Base-by-base conservation (phyloP, 2,888 invertebrate genomes). In the Thalpophila matura region DNA sequence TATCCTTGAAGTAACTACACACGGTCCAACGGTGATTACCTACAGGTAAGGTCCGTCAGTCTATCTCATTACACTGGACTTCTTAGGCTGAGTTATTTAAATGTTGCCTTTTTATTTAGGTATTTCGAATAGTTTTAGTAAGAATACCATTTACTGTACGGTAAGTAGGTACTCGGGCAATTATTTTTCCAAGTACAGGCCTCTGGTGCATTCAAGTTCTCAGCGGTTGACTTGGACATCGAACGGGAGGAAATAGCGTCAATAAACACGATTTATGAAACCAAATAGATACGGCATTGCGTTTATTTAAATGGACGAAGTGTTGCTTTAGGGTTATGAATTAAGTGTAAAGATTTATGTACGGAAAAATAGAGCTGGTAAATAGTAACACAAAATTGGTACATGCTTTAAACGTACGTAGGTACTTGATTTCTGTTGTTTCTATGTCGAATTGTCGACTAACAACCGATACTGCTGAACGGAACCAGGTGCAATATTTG, bases 101-200 rank as follows among this genome's bases (percentile, higher is more conserved):
- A 77, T 73, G 70, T 43, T 49, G 51, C 50, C 63, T 74, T 80
- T 81, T 78, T 79, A 74, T 79, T 79, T 63, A 69, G 77, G 79
- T 77, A 79, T 80, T 77, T 77, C 73, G 69, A 79, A 80, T 77
- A 77, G 79, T 74, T 76, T 75, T 76, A 79, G 78, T 74, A 70
- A 77, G 69, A 77, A 77, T 80, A 77, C 74, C 76, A 79, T 82
- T 81, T 79, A 81, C 76, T 80, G 76, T 83, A 79, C 77, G 67
- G 74, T 81, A 78, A 80, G 78, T 81, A 78, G 80, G 78, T 79
- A 72, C 67, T 72, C 74, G 75, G 68, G 81, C 87, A 88, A 88
- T 88, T 88, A 88, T 86, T 87, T 86, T 86, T 80, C 84, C 79
- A 76, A 81, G 84, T 80, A 82, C 82, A 84, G 81, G 75, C 66